Evolutionary conservation across 2,797 vertebrate species (phyloP), one percentile per base, ranked within the genome.

Genomic region (Anabacerthia variegaticeps): DNA sequence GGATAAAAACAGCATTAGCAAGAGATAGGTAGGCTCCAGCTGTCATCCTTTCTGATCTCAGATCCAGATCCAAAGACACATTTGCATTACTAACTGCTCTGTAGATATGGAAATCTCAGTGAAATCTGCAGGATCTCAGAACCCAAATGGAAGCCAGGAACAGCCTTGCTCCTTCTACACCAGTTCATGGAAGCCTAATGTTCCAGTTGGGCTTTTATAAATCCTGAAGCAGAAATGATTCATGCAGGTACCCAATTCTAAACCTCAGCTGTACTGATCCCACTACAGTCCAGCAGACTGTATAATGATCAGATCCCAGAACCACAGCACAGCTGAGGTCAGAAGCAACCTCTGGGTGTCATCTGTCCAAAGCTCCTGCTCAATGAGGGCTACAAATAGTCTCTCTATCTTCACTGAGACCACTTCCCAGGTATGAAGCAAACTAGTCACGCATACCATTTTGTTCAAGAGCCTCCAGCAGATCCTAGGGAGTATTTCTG

Each of bases 41-140:
- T 91, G 76, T 88, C 83, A 78, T 73, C 26, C 24, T 44, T 95
- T 93, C 67, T 88, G 37, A 93, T 94, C 52, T 92, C 71, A 93
- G 73, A 90, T 78, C 48, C 39, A 86, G 54, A 89, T 86, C 69
- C 20, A 81, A 88, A 93, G 43, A 66, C 81, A 8, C 39, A 68
- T 94, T 93, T 93, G 39, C 51, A 36, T 78, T 66, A 32, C 36
- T 81, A 78, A 66, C 32, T 92, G n/a, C 34, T 81, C 54, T 41
- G 18, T 34, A 84, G 62, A 39, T 77, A 88, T 1, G 7, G 62
- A 92, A 89, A 62, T 48, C 27, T 77, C 66, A 39, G 61, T 36
- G 41, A 92, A 88, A 84, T 58, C 61, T 78, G 27, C 16, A 75
- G 34, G 22, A 68, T 66, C 58, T 83, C 62, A 58, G 34, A 13